Evolutionary conservation across 2,113 vertebrate genomes (phyloP).

Genomic region (Actinemys pallida): DNA sequence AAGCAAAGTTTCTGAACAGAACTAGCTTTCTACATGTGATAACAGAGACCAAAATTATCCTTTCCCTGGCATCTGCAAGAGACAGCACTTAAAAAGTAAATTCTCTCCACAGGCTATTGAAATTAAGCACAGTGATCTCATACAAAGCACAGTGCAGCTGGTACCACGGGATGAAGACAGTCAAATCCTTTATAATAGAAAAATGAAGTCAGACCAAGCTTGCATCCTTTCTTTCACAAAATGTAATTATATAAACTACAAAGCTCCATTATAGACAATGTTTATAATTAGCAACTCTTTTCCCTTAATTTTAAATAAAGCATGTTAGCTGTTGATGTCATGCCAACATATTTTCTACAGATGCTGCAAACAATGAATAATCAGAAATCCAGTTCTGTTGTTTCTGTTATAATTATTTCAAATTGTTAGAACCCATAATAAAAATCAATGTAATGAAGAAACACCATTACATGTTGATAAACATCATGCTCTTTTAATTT

Average conservation of each 20-base stretch:
- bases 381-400: constrained; percentile 78
- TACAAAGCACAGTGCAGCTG: constrained; percentile 80
- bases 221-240: constrained; percentile 76
- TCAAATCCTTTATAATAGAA: constrained; percentile 77
- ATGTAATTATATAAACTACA: constrained; percentile 82
- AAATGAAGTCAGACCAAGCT: constrained; percentile 79
- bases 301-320: constrained; percentile 79
- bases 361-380: constrained; percentile 82
- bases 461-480: constrained; percentile 81
- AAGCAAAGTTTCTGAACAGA: constrained; percentile 65
- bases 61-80: constrained; percentile 77
- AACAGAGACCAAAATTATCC: constrained; percentile 74
- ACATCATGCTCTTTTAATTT: constrained; percentile 80
- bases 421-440: constrained; percentile 80
- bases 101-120: constrained; percentile 77
- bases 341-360: constrained; percentile 79
- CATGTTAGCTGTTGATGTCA: constrained; percentile 68
- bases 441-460: constrained; percentile 80
- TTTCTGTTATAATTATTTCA: constrained; percentile 77
- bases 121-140: constrained; percentile 78
- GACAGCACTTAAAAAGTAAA: constrained; percentile 77
- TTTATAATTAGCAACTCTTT: constrained; percentile 80
- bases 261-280: constrained; percentile 80
- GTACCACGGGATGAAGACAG: constrained; percentile 74
- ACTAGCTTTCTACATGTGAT: constrained; percentile 57